Evolutionary conservation across 1,140 invertebrate species (phyloP).

Genomic region (Lepidurus packardi): DNA sequence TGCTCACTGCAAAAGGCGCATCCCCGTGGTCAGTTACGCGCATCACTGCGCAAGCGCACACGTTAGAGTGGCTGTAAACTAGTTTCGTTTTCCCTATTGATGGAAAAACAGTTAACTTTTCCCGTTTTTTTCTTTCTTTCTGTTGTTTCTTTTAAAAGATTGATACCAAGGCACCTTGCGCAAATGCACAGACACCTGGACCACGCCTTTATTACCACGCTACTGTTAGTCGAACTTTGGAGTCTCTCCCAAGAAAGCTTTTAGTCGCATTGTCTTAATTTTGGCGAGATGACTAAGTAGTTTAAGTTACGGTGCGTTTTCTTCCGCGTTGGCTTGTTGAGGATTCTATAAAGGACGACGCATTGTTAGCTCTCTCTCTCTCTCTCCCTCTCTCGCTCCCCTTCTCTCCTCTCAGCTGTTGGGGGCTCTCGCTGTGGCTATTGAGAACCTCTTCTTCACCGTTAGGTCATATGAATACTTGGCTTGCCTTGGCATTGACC

Average conservation of each 20-base stretch:
- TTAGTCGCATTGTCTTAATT: constrained; percentile 22
- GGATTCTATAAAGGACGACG: not conserved
- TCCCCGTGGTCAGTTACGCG: not conserved
- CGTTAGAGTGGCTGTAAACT: not conserved
- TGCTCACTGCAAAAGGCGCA: not conserved
- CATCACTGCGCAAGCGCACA: not conserved
- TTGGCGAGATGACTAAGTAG: constrained; percentile 19
- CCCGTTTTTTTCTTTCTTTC: not conserved
- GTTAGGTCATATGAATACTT: constrained; percentile 22
- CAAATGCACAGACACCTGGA: constrained; percentile 17
- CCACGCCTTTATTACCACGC: constrained; percentile 3
- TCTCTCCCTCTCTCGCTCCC: not conserved
- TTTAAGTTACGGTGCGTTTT: not conserved
- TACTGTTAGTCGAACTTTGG: constrained; percentile 18
- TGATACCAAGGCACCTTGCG: not conserved
- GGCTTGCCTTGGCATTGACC: constrained; percentile 20
- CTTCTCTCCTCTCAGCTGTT: not conserved
- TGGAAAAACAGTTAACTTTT: not conserved
- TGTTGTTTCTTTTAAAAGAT: not conserved
- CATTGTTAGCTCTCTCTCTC: not conserved
- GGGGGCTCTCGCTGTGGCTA: not conserved
- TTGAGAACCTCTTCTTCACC: not conserved
- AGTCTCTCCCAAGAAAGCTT: constrained; percentile 3
- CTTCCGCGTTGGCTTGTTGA: not conserved
- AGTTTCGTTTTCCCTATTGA: not conserved